Evolutionary conservation across 2,797 vertebrate genomes (phyloP).

Genomic region (Melopsittacus undulatus): DNA sequence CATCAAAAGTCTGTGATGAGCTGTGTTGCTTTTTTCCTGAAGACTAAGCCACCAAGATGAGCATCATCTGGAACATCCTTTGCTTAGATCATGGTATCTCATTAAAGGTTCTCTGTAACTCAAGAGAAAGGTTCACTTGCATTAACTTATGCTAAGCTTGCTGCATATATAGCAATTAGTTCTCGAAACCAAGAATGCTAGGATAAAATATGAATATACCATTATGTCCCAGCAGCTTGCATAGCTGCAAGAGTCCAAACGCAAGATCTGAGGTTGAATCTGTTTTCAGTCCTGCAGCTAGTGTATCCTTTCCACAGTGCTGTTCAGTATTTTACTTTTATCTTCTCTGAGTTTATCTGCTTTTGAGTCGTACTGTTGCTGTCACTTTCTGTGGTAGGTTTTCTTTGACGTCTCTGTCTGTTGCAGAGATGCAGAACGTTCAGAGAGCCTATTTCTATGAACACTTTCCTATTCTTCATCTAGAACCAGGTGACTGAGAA

Average conservation of each 20-base stretch:
- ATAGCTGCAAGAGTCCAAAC: not conserved
- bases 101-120: not conserved
- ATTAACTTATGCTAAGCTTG: not conserved
- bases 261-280: not conserved
- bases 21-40: not conserved
- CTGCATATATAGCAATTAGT: not conserved
- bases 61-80: not conserved
- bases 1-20: not conserved
- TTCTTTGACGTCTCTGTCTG: slow-evolving; percentile 82
- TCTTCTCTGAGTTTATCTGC: slow-evolving; percentile 45
- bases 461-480: slow-evolving; percentile 94
- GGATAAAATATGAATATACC: not conserved
- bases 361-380: slow-evolving; percentile 72
- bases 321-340: slow-evolving; percentile 37
- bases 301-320: slow-evolving; percentile 13
- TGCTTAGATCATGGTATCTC: not conserved
- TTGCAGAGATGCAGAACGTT: slow-evolving; percentile 90
- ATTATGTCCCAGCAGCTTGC: not conserved
- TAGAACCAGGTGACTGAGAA: slow-evolving; percentile 92
- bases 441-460: slow-evolving; percentile 98
- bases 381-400: slow-evolving; percentile 74
- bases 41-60: not conserved
- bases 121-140: not conserved
- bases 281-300: slow-evolving; percentile 1
- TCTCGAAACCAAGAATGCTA: not conserved